Base-by-base conservation (phyloP, 2,888 invertebrate species). In the Lochmaea capreae region DNA sequence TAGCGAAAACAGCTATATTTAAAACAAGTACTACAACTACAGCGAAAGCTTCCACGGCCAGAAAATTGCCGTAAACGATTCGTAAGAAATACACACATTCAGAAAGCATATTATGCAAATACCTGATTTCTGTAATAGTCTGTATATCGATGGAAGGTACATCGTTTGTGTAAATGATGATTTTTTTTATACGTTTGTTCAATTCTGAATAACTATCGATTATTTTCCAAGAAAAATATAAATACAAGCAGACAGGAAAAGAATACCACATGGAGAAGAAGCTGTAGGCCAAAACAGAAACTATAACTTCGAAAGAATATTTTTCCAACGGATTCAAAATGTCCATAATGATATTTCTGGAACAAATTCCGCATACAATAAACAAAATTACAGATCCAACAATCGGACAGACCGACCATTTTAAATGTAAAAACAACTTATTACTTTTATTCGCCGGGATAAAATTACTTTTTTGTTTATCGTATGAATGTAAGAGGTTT, bases 101-200 rank as follows among this genome's bases (percentile, higher is more conserved):
- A 14, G 65, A 65, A 33, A 65, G 39, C 65, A 65, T 65, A n/a
- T 65, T 65, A 54, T 65, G 65, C 2, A 65, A 49, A 54, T 54
- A 65, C 8, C 65, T 33, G 61, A 62, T 14, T 16, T n/a, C n/a
- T 42, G 11, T 1, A 4, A 46, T 46, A 11, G 11, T 18, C 26
- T 22, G 3, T 18, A 12, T 46, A 14, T 46, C 22, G 43, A 10
- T 22, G 26, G 12, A 22, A 12, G 5, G 26, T 5, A 33, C 26
- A 4, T 33, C 26, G 26, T 26, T 26, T 26, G 1, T 26, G 26
- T 2, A 3, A 26, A 26, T 1, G 26, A 33, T 33, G 4, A 3
- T 59, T 6, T 59, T 59, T 2, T 46, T 46, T n/a, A 49, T 9
- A 16, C 18, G 6, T 11, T 65, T 22, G 26, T 65, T 65, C 11